Conservation (phyloP, 2,888 invertebrate species). For the Drosophila differens region DNA sequence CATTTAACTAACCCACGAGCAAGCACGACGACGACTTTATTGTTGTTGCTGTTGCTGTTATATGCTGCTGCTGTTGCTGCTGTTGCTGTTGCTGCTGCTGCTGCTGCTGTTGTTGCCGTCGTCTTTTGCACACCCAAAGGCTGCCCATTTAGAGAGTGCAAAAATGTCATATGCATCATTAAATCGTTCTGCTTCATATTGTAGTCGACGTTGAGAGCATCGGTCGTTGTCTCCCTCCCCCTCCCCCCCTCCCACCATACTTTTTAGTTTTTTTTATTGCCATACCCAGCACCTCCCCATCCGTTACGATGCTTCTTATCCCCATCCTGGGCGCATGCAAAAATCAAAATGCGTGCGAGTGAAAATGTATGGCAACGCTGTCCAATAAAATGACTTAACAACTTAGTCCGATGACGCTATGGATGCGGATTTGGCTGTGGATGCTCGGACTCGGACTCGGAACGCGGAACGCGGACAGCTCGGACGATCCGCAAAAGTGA, state of each 20-base stretch:
- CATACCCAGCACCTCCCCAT: not conserved
- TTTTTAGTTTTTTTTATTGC: not conserved
- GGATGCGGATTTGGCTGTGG: conserved; percentile 22
- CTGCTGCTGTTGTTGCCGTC: conserved; percentile 30
- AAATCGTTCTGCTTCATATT: conserved; percentile 82
- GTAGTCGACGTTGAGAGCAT: conserved; percentile 69
- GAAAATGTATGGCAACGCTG: conserved; percentile 77
- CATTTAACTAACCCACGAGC: conserved; percentile 62
- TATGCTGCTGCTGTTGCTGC: conserved; percentile 4
- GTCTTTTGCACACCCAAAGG: conserved; percentile 59
- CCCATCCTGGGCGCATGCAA: conserved; percentile 39
- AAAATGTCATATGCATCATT: conserved; percentile 83
- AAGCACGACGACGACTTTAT: conserved; percentile 25
- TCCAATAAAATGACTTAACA: conserved; percentile 78
- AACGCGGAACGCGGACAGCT: conserved; percentile 7
- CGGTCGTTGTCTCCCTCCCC: conserved; percentile 35
- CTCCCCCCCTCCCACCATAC: not conserved
- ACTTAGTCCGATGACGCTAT: conserved; percentile 53
- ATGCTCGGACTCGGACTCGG: not conserved
- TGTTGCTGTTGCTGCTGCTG: conserved; percentile 6
- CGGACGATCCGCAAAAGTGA: conserved; percentile 43
- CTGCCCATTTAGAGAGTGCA: conserved; percentile 79
- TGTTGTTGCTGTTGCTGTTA: conserved; percentile 42
- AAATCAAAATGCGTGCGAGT: conserved; percentile 54
- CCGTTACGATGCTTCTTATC: conserved; percentile 1